Evolutionary conservation across 1,140 invertebrate genomes (phyloP).

Genomic region (Drosophila orosa): DNA sequence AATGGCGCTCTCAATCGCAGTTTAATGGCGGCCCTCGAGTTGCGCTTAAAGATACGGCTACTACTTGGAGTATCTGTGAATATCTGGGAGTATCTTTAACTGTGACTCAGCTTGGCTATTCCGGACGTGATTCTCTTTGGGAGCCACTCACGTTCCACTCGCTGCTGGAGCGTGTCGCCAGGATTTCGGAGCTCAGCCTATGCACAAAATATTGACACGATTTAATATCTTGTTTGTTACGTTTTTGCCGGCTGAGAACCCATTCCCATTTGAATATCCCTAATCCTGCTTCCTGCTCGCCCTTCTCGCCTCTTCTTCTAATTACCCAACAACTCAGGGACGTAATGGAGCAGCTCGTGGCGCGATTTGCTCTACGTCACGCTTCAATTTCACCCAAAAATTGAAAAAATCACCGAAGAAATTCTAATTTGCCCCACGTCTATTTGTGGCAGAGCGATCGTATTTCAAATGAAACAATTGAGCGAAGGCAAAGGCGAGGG

Average conservation of each 20-base stretch:
- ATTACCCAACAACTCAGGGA: conserved; percentile 68
- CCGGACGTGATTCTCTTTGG: conserved; percentile 28
- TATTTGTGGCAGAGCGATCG: conserved; percentile 58
- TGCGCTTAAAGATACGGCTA: conserved; percentile 35
- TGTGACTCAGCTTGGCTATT: conserved; percentile 30
- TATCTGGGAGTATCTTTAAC: conserved; percentile 16
- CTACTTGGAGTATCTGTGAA: not conserved
- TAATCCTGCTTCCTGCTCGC: conserved; percentile 45
- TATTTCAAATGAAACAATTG: conserved; percentile 78
- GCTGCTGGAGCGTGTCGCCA: conserved; percentile 33
- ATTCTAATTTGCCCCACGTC: conserved; percentile 44
- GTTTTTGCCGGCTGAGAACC: conserved; percentile 21
- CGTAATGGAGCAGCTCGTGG: conserved; percentile 70
- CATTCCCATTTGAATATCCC: conserved; percentile 49
- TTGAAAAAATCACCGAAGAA: conserved; percentile 60
- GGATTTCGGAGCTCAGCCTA: conserved; percentile 12
- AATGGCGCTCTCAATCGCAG: conserved; percentile 66
- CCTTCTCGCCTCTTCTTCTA: conserved; percentile 49
- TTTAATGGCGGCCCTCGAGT: conserved; percentile 73
- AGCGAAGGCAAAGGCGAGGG: conserved; percentile 55
- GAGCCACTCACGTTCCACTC: conserved; percentile 31
- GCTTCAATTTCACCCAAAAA: conserved; percentile 68
- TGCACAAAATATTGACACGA: conserved; percentile 55
- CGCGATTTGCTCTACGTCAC: conserved; percentile 72
- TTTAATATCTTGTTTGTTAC: conserved; percentile 54